Conservation (phyloP, 2,888 invertebrate genomes). For the Prosopocoilus inquinatus region DNA sequence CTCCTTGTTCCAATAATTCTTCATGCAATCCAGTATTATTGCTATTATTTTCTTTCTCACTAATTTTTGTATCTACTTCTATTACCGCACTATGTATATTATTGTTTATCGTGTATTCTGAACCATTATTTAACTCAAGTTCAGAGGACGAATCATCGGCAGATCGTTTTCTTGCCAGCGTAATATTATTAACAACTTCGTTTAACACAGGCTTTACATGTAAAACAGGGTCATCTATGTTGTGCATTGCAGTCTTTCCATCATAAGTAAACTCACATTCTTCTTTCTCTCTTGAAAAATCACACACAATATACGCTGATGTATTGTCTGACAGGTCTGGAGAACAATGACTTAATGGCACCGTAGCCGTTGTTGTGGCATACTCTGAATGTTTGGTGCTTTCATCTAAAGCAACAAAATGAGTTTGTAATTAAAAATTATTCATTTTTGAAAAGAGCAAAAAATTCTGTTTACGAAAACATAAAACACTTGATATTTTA, state of each 20-base stretch:
- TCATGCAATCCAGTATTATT: conserved; percentile 9
- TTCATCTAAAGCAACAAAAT: too few species aligned
- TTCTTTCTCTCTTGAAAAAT: too few species aligned
- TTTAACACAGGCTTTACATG: conserved; percentile 12
- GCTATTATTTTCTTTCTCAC: conserved; percentile 19
- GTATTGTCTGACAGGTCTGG: too few species aligned
- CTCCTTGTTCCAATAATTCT: neutral
- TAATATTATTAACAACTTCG: conserved; percentile 11
- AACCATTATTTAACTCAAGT: neutral
- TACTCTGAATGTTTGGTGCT: too few species aligned
- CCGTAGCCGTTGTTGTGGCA: too few species aligned
- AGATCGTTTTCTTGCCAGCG: conserved; percentile 3
- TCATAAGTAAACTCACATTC: too few species aligned
- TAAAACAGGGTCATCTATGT: conserved; percentile 7
- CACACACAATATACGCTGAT: too few species aligned
- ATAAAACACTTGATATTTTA: too few species aligned
- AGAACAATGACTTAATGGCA: too few species aligned
- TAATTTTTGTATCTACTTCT: conserved; percentile 9
- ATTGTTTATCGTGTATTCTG: conserved; percentile 10
- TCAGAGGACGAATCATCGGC: conserved; percentile 2
- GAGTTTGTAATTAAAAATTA: too few species aligned
- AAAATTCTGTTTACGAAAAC: too few species aligned
- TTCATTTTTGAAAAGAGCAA: too few species aligned
- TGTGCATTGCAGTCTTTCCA: neutral
- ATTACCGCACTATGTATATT: conserved; percentile 8